A percentile compares a stretch with the other conserved stretches of the same genome.
Conservation (phyloP, 1,140 invertebrate species). For the Harpegnathos saltator region DNA sequence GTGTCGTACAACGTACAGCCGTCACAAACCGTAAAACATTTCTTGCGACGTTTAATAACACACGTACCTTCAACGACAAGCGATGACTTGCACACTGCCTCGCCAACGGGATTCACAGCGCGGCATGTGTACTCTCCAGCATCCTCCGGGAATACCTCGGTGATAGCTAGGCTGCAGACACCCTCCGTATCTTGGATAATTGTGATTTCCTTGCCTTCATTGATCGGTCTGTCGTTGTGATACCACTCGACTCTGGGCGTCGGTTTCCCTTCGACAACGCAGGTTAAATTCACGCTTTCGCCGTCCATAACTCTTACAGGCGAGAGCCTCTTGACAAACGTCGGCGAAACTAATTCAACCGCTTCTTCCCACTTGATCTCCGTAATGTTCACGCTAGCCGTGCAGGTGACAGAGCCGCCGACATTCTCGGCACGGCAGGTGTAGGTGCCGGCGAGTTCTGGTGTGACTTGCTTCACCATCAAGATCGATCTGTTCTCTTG, state of each 20-base stretch:
- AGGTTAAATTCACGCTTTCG: constrained; percentile 93
- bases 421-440: constrained; percentile 96
- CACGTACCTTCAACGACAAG: constrained; percentile 93
- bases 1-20: neutral
- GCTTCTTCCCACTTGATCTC: constrained; percentile 88
- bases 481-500: constrained; percentile 93
- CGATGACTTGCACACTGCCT: constrained; percentile 92
- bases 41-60: constrained; percentile 11
- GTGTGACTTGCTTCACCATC: constrained; percentile 91
- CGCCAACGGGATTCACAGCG: constrained; percentile 94
- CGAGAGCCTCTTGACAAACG: constrained; percentile 90
- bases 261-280: constrained; percentile 92
- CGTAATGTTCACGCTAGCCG: constrained; percentile 91
- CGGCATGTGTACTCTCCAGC: constrained; percentile 94
- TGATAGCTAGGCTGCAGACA: constrained; percentile 93
- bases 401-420: constrained; percentile 93
- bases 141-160: constrained; percentile 98
- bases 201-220: constrained; percentile 92
- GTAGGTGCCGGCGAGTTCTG: constrained; percentile 91
- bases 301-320: constrained; percentile 96
- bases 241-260: constrained; percentile 94
- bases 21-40: neutral
- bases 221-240: constrained; percentile 90
- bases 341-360: constrained; percentile 89
- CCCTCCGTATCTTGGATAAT: constrained; percentile 92